Conservation (phyloP, 2,888 invertebrate genomes). For the Tipula lateralis region DNA sequence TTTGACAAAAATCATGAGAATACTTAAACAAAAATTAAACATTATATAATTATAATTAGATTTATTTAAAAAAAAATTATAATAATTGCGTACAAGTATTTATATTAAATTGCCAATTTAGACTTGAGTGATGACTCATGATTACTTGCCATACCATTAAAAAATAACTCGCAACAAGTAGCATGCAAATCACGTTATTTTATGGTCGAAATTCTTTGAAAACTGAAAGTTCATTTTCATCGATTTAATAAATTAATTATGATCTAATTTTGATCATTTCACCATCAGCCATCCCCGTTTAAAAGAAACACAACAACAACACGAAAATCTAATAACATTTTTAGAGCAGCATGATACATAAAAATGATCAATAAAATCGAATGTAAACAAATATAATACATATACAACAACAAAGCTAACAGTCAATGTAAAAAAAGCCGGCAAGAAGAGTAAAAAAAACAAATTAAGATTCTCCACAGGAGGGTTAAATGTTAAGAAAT, state of each 20-base stretch:
- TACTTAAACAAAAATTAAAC: background rate
- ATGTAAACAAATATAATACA: background rate
- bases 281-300: background rate
- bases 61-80: background rate
- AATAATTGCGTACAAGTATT: background rate
- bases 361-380: background rate
- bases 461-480: slow-evolving; percentile 4
- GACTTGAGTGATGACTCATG: background rate
- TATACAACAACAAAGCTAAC: background rate
- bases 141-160: background rate
- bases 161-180: background rate
- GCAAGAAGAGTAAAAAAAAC: background rate
- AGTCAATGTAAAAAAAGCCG: background rate
- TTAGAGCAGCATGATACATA: background rate
- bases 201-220: background rate
- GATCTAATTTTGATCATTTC: background rate
- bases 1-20: background rate
- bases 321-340: background rate
- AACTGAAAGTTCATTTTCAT: background rate
- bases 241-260: background rate
- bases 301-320: background rate
- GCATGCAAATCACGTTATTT: background rate
- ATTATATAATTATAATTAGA: background rate
- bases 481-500: background rate
- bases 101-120: background rate